phyloP scores from a whole-genome alignment of 1,140 invertebrate species.

The Listronotus bonariensis region DNA sequence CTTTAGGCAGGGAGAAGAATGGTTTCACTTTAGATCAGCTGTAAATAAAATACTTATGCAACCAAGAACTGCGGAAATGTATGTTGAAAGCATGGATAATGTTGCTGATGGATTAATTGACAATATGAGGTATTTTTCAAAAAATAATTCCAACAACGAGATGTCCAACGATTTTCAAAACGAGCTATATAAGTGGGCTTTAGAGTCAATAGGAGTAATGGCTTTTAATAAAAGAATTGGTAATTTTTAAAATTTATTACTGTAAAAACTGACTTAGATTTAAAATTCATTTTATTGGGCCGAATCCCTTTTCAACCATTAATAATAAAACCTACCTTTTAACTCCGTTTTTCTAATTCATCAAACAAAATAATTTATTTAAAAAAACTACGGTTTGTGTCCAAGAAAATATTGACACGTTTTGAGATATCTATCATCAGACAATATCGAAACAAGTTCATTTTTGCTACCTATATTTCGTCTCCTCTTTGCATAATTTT shows the following conservation, averaged over 20 bases:
- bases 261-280: no score
- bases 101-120: slow-evolving; percentile 58
- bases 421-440: no score
- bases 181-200: slow-evolving; percentile 69
- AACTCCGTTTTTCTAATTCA: no score
- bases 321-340: no score
- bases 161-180: slow-evolving; percentile 63
- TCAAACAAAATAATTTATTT: no score
- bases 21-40: slow-evolving; percentile 60
- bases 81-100: slow-evolving; percentile 58
- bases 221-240: slow-evolving; percentile 69
- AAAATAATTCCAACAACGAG: slow-evolving; percentile 56
- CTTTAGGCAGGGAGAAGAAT: slow-evolving; percentile 61
- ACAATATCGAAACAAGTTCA: no score
- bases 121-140: slow-evolving; percentile 58
- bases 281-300: no score
- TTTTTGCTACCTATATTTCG: no score
- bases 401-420: no score
- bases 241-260: background rate
- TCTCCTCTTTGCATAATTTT: no score
- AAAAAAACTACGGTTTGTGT: no score
- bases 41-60: slow-evolving; percentile 64
- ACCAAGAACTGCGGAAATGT: slow-evolving; percentile 58
- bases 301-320: no score
- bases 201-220: slow-evolving; percentile 71